Base-by-base conservation (phyloP, 2,113 vertebrate genomes). In the Spea bombifrons region DNA sequence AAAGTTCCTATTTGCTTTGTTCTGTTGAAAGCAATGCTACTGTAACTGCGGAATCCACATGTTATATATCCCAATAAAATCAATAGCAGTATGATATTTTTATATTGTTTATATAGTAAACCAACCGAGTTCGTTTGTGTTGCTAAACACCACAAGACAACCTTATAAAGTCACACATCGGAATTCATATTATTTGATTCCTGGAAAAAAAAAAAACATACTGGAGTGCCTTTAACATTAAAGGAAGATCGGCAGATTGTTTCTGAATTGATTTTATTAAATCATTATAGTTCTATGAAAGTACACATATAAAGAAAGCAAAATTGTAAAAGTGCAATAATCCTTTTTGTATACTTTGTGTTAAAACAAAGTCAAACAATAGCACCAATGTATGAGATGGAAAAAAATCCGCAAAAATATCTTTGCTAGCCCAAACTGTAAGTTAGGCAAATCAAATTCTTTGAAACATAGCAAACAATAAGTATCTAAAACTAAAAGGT, bases 151-250 rank as follows among this genome's bases (percentile, higher is more conserved):
- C 2, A 89, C 73, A 87, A 68, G 82, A 84, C 79, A 81, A 82
- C 7, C 47, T 83, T 84, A 84, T 85, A 86, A 48, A 84, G 12
- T 13, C 7, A 85, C 90, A 86, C 30, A 30, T 30, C 30, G 83
- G 82, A 17, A 67, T 67, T 9, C 89, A 85, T 75, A 91, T 93
- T 93, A 92, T 92, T 93, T 90, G 86, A 86, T 88, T 85, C 85
- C 82, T 88, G 83, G 84, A 90, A 90, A 83, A 86, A 88, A 82
- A 85, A 81, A 78, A 82, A 81, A 82, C 76, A 86, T 71, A 85
- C 89, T 87, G 84, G 87, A 89, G 88, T 92, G 90, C 90, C 92
- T 30, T 30, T 88, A 91, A 92, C 90, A 89, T 89, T 92, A 93
- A 90, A 93, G 84, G 81, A 85, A 83, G 88, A 85, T 83, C 85